Percentiles rank a stretch among this genome's conserved stretches.
These are phyloP conservation scores for Neoitamus cyanurus DNA, from an alignment of 2,888 invertebrate species.

Conservation along the genomic window DNA sequence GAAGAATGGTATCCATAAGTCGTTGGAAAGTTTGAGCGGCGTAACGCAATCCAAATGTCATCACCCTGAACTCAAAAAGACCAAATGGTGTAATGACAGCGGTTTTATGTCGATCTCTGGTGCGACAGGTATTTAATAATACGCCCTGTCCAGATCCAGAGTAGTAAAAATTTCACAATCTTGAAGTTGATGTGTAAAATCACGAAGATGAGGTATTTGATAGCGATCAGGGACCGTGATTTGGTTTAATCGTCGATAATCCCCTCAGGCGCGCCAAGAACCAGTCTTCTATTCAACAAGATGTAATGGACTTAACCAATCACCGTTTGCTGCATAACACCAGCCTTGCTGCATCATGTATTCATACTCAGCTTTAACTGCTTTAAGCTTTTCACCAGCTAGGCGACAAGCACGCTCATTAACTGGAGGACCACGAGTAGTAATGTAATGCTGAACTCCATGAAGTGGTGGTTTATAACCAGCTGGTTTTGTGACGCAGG, in stretches of 20 bases:
- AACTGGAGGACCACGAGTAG: slow-evolving; percentile 3
- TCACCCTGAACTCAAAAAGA: no score
- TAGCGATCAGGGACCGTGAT: neutral
- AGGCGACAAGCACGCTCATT: neutral
- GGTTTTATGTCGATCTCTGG: no score
- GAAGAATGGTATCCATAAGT: no score
- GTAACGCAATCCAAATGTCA: no score
- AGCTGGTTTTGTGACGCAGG: no score
- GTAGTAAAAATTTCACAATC: neutral
- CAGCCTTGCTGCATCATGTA: neutral
- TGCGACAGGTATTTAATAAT: neutral
- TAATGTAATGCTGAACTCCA: slow-evolving; percentile 2
- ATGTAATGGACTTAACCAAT: neutral
- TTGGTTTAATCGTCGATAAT: neutral
- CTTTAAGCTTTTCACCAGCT: neutral
- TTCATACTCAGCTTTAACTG: neutral
- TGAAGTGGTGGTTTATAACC: neutral
- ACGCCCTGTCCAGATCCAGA: neutral
- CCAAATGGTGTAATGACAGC: no score
- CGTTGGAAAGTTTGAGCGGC: no score
- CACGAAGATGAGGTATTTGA: neutral
- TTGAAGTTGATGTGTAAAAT: neutral
- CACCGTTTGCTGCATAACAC: neutral
- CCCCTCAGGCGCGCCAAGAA: neutral
- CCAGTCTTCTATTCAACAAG: neutral